phyloP scores from a whole-genome alignment of 1,140 invertebrate genomes.

The Meteorus sp. region DNA sequence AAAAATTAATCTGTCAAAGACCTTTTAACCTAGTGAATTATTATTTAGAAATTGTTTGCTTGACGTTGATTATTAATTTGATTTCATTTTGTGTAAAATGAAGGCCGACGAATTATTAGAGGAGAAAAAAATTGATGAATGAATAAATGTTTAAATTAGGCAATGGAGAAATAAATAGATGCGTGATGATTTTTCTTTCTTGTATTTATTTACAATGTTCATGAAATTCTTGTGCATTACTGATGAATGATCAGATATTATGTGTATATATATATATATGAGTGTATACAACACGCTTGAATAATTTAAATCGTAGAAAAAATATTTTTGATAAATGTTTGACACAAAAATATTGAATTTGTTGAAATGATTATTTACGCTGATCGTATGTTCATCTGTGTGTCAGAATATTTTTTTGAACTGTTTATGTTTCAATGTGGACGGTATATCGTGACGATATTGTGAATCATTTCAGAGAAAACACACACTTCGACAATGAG shows the following conservation, averaged over 20 bases:
- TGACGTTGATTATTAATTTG: too few species aligned
- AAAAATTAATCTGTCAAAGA: too few species aligned
- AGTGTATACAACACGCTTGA: too few species aligned
- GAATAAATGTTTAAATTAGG: too few species aligned
- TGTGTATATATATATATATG: slow-evolving; percentile 7
- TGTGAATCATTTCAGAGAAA: not conserved
- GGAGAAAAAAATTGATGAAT: too few species aligned
- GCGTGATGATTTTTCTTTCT: too few species aligned
- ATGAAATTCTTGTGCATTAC: slow-evolving; percentile 3
- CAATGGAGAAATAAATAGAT: too few species aligned
- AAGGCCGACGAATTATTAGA: too few species aligned
- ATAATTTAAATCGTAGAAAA: slow-evolving; percentile 4
- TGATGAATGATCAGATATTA: slow-evolving; percentile 2
- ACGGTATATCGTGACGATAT: slow-evolving; percentile 28
- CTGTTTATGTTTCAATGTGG: slow-evolving; percentile 22
- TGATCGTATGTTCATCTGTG: not conserved
- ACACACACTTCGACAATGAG: not conserved
- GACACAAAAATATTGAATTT: not conserved
- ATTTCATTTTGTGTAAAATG: too few species aligned
- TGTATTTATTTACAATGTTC: slow-evolving; percentile 9
- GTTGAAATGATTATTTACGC: not conserved
- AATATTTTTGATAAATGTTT: not conserved
- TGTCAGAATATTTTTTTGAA: not conserved
- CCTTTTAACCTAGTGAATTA: too few species aligned
- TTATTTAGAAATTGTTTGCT: too few species aligned